Evolutionary conservation across 2,888 invertebrate genomes (phyloP), one percentile per base, ranked within the genome.

Genomic region (Thymelicus acteon): DNA sequence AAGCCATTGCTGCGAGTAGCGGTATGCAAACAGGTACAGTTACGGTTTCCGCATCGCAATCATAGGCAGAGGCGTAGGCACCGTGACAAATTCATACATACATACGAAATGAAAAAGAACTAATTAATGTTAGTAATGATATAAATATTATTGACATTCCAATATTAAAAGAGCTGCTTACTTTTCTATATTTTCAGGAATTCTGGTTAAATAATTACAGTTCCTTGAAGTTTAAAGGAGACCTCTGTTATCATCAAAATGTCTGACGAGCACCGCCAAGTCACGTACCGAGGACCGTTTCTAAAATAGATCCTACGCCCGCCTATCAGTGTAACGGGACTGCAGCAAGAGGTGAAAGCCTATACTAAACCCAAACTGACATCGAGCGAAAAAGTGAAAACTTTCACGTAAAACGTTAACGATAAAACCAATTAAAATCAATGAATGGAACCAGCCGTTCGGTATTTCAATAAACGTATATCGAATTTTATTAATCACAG

Each of bases 1-100:
- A 68, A 83, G 83, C 83, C 78, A 79, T 80, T 81, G 84, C 77
- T 86, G 87, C 86, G 82, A 80, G 80, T 87, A 88, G 87, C 87
- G 88, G 86, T 86, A 87, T 85, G 85, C 82, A 82, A 86, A 88
- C 85, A 75, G 73, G 74, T 77, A 71, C 75, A 77, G 72, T 72
- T 73, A 76, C 48, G 47, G 57, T 61, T 52, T 44, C 39, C 49
- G 67, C 48, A 15, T 62, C 57, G 62, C 47, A 68, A 62, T 68
- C 62, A 62, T 19, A 47, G 48, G n/a, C 12, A 60, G 44, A 61
- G 52, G 37, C 15, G 47, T 54, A 62, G 48, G 52, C 7, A 68
- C 68, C 62, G 7, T 68, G 68, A 68, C 68, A 54, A 57, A 62
- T 68, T 37, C 47, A 48, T 13, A 40, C 40, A 40, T 6, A 7